Percentiles rank a stretch among this genome's conserved stretches.
phyloP scores from a whole-genome alignment of 1,140 invertebrate genomes.

The Drosophila nikananu region DNA sequence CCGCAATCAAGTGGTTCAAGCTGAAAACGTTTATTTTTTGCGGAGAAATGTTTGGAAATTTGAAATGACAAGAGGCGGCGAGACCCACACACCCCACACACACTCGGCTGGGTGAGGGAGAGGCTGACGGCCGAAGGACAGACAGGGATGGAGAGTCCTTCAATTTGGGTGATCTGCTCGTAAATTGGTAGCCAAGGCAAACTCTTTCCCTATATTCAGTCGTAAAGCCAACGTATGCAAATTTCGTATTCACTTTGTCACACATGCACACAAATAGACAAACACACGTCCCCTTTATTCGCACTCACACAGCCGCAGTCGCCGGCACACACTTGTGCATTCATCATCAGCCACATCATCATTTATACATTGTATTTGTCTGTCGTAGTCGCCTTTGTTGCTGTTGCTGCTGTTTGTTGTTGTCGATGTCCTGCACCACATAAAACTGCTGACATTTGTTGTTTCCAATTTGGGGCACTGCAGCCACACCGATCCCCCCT shows the following conservation, averaged over 20 bases:
- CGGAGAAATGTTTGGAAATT: constrained; percentile 62
- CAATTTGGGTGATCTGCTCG: constrained; percentile 69
- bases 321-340: constrained; percentile 60
- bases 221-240: constrained; percentile 82
- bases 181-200: constrained; percentile 58
- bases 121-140: constrained; percentile 2
- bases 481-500: neutral
- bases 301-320: constrained; percentile 17
- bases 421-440: constrained; percentile 57
- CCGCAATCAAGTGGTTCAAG: constrained; percentile 77
- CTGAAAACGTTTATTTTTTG: constrained; percentile 53
- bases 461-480: constrained; percentile 70
- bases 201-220: constrained; percentile 57
- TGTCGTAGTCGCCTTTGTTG: constrained; percentile 35
- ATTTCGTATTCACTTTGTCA: constrained; percentile 79
- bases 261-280: constrained; percentile 53
- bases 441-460: constrained; percentile 82
- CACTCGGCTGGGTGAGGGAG: neutral
- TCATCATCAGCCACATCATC: constrained; percentile 80
- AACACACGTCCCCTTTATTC: constrained; percentile 49
- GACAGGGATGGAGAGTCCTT: constrained; percentile 45
- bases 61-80: constrained; percentile 47
- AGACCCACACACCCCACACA: constrained; percentile 26
- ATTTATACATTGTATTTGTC: constrained; percentile 82
- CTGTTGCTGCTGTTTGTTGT: constrained; percentile 19